Base-by-base conservation (phyloP, 2,797 vertebrate species). In the Graptemys geographica region DNA sequence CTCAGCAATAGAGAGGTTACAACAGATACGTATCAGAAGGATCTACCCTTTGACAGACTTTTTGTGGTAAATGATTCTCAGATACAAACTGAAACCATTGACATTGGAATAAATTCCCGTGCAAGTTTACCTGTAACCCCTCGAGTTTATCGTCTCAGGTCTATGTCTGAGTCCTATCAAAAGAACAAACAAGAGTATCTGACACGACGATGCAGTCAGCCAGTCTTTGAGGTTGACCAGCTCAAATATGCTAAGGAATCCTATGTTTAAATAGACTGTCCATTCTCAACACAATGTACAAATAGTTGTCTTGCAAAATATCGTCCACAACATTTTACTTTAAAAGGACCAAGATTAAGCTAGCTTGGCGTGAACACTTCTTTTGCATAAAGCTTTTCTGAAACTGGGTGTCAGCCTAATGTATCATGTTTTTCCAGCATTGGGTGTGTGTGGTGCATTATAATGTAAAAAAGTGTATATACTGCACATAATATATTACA, bases 241-340 rank as follows among this genome's bases (percentile, higher is more conserved):
- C 96, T 99, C 84, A 98, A 98, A 3, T 98, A 98, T 28, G 98
- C 98, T n/a, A 99, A 99, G 97, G 99, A 99, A 97, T 99, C 99
- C 53, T 99, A 99, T 1, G 98, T 99, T 94, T 99, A 98, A 99
- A 90, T 86, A 78, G 52, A 47, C 81, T 55, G 23, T 21, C 18
- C 55, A 5, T 53, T 74, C 78, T 94, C 81, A 86, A 62, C 0
- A 0, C 27, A 53, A 4, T 76, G 81, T 94, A 83, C 47, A 97
- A 96, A 79, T 6, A 83, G 79, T 47, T 21, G 72, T 79, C 23
- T 53, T 81, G 59, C 15, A 6, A 25, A 65, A 79, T 56, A 56
- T 88, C 51, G 62, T 94, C 62, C 81, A 69, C 87, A 87, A 84
- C 51, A 90, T 76, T 92, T 89, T 55, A 57, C 78, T 91, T 96